Conservation (phyloP, 2,888 invertebrate species). For the Drosophila mettleri region DNA sequence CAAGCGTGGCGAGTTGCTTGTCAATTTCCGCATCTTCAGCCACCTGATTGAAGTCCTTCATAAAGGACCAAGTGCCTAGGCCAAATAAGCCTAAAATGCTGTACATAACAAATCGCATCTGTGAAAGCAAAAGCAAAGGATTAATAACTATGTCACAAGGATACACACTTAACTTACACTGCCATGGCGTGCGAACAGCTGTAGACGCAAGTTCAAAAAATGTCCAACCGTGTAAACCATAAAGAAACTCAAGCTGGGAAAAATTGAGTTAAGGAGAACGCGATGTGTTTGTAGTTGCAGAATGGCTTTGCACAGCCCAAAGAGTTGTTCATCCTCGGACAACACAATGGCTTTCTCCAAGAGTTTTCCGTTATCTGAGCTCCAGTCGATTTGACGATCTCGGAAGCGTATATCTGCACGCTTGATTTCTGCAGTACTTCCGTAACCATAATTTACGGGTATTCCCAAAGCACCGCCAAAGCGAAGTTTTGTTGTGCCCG, state of each 20-base stretch:
- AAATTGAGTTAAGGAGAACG: conserved; percentile 86
- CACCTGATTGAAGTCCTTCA: conserved; percentile 88
- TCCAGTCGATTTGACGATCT: conserved; percentile 88
- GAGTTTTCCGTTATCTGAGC: conserved; percentile 87
- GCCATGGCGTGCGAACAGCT: conserved; percentile 87
- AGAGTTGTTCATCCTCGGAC: conserved; percentile 92
- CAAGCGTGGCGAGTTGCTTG: conserved; percentile 87
- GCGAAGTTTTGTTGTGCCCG: conserved; percentile 87
- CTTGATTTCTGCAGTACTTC: conserved; percentile 86
- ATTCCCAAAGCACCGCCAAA: conserved; percentile 90
- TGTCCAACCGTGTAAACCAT: conserved; percentile 86
- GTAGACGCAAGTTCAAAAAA: conserved; percentile 86
- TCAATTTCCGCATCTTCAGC: conserved; percentile 88
- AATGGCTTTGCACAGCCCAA: conserved; percentile 92
- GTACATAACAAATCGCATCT: conserved; percentile 86
- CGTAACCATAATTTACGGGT: conserved; percentile 90
- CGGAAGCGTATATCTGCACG: conserved; percentile 87
- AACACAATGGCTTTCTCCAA: conserved; percentile 89
- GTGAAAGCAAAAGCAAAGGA: neutral
- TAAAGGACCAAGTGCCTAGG: conserved; percentile 87
- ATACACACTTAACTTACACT: conserved; percentile 69
- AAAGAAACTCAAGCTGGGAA: conserved; percentile 86
- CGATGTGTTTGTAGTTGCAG: conserved; percentile 87
- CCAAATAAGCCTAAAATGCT: conserved; percentile 87
- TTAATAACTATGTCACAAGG: neutral